Evolutionary conservation across 2,113 vertebrate genomes (phyloP).

Genomic region (Henicopernis longicauda): DNA sequence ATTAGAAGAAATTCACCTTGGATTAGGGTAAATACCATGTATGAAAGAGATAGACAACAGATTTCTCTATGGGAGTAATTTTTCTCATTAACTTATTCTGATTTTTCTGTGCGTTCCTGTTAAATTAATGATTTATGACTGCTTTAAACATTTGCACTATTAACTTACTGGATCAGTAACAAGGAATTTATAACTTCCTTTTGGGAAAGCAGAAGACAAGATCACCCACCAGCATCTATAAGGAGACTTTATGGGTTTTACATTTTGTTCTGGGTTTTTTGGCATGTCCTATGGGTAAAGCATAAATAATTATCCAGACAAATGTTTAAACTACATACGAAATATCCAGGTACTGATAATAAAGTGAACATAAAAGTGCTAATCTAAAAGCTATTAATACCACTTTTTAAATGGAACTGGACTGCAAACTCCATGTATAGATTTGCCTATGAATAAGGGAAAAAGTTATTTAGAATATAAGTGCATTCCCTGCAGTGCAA

Average conservation of each 20-base stretch:
- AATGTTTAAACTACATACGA: neutral
- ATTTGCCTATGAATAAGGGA: neutral
- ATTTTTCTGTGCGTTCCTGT: neutral
- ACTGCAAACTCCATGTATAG: neutral
- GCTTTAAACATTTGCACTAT: slow-evolving; percentile 10
- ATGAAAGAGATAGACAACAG: neutral
- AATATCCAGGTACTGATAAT: neutral
- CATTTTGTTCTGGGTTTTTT: neutral
- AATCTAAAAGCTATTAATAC: neutral
- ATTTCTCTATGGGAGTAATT: neutral
- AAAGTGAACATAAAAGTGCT: neutral
- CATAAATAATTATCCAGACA: neutral
- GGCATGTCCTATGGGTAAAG: neutral
- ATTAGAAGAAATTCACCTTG: slow-evolving; percentile 7
- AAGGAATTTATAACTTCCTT: neutral
- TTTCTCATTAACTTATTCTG: neutral
- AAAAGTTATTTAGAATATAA: neutral
- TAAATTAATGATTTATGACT: neutral
- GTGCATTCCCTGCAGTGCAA: neutral
- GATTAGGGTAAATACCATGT: neutral
- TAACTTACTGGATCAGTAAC: neutral
- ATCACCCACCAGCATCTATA: neutral
- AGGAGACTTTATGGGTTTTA: neutral
- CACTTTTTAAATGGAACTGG: neutral
- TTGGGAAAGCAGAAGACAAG: neutral